Percentiles rank a stretch among this genome's conserved stretches.
These are phyloP conservation scores for Blastobasis adustella DNA, from an alignment of 2,888 invertebrate species.

Conservation along the genomic window DNA sequence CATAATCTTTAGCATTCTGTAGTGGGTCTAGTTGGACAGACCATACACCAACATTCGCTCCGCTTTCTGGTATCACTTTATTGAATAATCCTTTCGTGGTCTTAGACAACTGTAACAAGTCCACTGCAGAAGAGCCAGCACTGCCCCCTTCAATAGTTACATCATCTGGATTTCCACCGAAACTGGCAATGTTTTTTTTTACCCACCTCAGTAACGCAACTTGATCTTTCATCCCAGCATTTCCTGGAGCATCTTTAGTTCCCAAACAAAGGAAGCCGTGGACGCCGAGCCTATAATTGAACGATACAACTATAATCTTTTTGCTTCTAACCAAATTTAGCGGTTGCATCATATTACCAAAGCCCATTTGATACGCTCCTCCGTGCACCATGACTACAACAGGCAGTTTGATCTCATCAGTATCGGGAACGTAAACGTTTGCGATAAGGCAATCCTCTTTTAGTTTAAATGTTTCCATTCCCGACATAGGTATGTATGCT, in stretches of 20 bases:
- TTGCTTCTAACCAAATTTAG: constrained; percentile 19
- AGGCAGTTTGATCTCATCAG: constrained; percentile 23
- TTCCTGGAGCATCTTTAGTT: constrained; percentile 32
- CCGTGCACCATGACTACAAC: constrained; percentile 30
- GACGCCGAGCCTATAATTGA: constrained; percentile 30
- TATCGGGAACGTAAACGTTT: constrained; percentile 42
- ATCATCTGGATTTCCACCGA: constrained; percentile 41
- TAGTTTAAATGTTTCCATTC: no score
- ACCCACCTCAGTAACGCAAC: constrained; percentile 40
- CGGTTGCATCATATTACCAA: constrained; percentile 11
- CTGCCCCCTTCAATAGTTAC: constrained; percentile 36
- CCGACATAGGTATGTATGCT: no score
- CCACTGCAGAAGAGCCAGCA: constrained; percentile 33
- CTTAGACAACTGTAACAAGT: constrained; percentile 33
- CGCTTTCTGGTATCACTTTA: constrained; percentile 40
- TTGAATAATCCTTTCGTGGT: constrained; percentile 30
- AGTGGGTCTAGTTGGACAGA: constrained; percentile 31
- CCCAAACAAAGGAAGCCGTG: constrained; percentile 31
- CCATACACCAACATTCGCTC: constrained; percentile 26
- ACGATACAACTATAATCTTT: constrained; percentile 23
- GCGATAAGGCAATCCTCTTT: constrained; percentile 44
- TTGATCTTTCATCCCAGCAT: constrained; percentile 41
- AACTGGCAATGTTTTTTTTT: constrained; percentile 33
- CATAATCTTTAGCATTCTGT: constrained; percentile 27
- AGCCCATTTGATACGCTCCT: constrained; percentile 24